A percentile compares a stretch with the other conserved stretches of the same genome.
Evolutionary conservation across 1,140 invertebrate genomes (phyloP).

Genomic region (Halotydeus destructor): DNA sequence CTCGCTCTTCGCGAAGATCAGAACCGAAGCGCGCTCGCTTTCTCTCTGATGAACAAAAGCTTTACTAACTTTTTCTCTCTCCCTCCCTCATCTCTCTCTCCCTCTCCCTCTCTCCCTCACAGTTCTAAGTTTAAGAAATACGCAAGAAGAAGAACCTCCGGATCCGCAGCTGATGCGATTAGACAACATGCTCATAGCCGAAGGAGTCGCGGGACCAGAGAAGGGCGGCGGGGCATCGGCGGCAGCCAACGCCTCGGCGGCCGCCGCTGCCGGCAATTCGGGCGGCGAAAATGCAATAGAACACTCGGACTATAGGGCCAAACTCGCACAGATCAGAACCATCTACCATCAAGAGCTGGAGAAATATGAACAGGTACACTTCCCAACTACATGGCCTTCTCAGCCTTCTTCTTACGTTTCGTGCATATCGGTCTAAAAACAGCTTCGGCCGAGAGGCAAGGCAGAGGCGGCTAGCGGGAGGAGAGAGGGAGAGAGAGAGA

Average conservation of each 20-base stretch:
- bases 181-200: conserved; percentile 99
- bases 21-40: background rate
- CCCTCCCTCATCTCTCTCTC: conserved; percentile 4
- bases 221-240: conserved; percentile 80
- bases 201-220: conserved; percentile 93
- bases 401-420: too few relatives aligned
- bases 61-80: conserved; percentile 8
- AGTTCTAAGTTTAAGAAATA: conserved; percentile 84
- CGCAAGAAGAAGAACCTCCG: conserved; percentile 93
- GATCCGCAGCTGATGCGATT: conserved; percentile 95
- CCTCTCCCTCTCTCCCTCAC: conserved; percentile 24
- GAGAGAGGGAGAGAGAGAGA: conserved; percentile 10
- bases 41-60: background rate
- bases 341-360: conserved; percentile 98
- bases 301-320: conserved; percentile 96
- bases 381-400: too few relatives aligned
- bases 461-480: too few relatives aligned
- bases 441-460: too few relatives aligned
- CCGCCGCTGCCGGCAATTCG: conserved; percentile 44
- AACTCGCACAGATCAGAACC: conserved; percentile 93
- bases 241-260: conserved; percentile 69
- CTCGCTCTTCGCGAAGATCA: background rate
- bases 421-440: too few relatives aligned
- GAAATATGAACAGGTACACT: conserved; percentile 80
- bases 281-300: conserved; percentile 83